Percentiles rank a stretch among this genome's conserved stretches.
Evolutionary conservation across 2,113 vertebrate genomes (phyloP).

Genomic region (Bubo scandiacus): DNA sequence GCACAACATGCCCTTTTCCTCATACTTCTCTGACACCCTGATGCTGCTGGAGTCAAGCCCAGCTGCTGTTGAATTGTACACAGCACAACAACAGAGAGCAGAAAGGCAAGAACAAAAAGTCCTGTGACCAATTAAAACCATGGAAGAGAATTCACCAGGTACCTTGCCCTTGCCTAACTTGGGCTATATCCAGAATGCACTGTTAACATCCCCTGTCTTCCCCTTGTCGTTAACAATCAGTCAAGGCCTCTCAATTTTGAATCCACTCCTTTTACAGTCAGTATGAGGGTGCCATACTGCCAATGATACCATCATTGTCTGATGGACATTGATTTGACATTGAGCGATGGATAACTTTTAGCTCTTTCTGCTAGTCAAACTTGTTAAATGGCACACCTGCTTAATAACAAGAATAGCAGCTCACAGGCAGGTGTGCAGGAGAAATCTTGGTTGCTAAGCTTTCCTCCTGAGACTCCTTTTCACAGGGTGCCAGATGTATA

Average conservation of each 20-base stretch:
- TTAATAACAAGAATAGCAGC: neutral
- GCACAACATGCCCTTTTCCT: neutral
- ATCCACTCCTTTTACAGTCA: neutral
- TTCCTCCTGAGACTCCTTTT: neutral
- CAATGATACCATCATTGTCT: neutral
- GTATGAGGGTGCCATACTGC: neutral
- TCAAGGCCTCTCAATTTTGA: neutral
- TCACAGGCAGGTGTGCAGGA: neutral
- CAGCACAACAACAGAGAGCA: neutral
- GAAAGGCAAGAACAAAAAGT: neutral
- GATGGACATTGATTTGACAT: neutral
- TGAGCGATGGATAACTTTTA: neutral
- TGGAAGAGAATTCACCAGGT: neutral
- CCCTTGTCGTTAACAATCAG: neutral
- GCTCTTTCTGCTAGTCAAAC: neutral
- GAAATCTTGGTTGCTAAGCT: neutral
- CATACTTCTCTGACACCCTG: neutral
- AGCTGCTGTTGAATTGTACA: neutral
- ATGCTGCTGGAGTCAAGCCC: neutral
- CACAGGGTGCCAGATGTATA: neutral
- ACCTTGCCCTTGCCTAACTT: neutral
- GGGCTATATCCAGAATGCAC: neutral
- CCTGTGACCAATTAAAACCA: neutral
- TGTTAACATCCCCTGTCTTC: neutral
- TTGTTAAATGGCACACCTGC: neutral